These are phyloP conservation scores for Microtus oregoni DNA, from an alignment of 2,113 vertebrate species.

Conservation along the genomic window DNA sequence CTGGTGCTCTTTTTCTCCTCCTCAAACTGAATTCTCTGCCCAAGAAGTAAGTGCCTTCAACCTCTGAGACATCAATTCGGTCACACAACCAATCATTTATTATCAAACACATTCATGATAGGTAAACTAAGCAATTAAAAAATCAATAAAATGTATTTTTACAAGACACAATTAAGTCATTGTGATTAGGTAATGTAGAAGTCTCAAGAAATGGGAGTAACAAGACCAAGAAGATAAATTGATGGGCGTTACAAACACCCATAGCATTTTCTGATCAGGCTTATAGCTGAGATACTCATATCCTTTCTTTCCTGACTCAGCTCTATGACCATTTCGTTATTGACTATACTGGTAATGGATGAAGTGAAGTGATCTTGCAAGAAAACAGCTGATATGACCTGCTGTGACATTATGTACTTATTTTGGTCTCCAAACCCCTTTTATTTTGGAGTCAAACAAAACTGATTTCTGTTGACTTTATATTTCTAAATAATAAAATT, in stretches of 20 bases:
- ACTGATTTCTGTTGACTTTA: background rate
- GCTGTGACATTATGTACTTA: background rate
- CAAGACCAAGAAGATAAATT: background rate
- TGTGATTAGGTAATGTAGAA: background rate
- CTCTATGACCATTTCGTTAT: background rate
- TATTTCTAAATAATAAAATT: background rate
- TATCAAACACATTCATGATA: background rate
- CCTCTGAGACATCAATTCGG: background rate
- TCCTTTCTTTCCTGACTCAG: background rate
- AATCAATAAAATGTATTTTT: background rate
- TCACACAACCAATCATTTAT: background rate
- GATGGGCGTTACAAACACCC: background rate
- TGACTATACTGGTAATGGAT: background rate
- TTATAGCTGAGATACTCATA: background rate
- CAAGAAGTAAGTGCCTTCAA: background rate
- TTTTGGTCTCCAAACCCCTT: background rate
- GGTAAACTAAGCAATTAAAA: conserved; percentile 18
- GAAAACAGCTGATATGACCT: background rate
- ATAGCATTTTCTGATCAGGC: fast-evolving
- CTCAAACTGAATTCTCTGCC: background rate
- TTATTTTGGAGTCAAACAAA: background rate
- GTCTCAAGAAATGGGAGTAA: background rate
- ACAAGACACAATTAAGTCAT: background rate
- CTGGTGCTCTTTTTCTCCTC: background rate
- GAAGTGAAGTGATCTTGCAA: background rate